Evolutionary conservation across 2,888 invertebrate genomes (phyloP).

Genomic region (Drosophila lacicola): DNA sequence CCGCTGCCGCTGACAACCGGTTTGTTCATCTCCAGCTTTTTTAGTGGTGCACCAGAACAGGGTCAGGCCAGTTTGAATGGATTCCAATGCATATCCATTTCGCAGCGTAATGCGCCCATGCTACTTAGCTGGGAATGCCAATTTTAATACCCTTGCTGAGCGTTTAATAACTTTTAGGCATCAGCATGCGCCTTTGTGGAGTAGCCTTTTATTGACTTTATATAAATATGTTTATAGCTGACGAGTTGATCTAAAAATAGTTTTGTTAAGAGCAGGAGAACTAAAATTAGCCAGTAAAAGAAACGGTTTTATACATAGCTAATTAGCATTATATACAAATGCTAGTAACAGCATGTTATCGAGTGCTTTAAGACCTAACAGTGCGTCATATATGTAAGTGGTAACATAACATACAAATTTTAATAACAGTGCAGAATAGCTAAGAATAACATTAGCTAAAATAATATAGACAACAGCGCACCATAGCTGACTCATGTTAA

Average conservation of each 20-base stretch:
- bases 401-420: neutral
- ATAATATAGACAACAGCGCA: too few relatives aligned
- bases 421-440: neutral
- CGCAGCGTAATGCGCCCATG: slow-evolving; percentile 27
- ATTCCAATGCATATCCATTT: slow-evolving; percentile 47
- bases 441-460: too few relatives aligned
- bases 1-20: slow-evolving; percentile 50
- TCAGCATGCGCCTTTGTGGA: neutral
- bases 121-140: slow-evolving; percentile 50
- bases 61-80: slow-evolving; percentile 75
- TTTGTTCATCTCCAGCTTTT: slow-evolving; percentile 45
- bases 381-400: neutral
- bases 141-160: slow-evolving; percentile 39
- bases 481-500: too few relatives aligned
- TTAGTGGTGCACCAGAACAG: slow-evolving; percentile 71
- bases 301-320: neutral
- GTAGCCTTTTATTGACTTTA: slow-evolving; percentile 5
- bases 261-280: neutral
- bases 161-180: slow-evolving; percentile 36
- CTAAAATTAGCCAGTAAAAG: slow-evolving; percentile 8
- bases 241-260: slow-evolving; percentile 20
- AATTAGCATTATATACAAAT: neutral
- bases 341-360: neutral
- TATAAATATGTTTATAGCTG: neutral
- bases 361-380: neutral